These are phyloP conservation scores for Melozone crissalis DNA, from an alignment of 2,113 vertebrate species.

Conservation along the genomic window DNA sequence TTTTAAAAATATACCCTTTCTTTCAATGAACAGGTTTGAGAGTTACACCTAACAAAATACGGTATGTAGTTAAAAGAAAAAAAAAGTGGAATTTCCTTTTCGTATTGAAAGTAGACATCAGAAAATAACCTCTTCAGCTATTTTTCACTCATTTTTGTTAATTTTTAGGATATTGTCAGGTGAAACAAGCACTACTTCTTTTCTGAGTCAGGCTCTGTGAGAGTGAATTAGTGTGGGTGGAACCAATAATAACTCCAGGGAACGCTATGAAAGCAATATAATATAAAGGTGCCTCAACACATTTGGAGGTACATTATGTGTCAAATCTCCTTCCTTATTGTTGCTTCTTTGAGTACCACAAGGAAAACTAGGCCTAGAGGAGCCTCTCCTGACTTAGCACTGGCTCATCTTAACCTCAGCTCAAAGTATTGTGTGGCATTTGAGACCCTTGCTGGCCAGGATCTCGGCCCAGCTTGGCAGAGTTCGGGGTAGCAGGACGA, in stretches of 20 bases:
- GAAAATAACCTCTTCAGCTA: constrained; percentile 24
- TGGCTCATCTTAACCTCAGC: neutral
- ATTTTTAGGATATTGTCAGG: constrained; percentile 11
- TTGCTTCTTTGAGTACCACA: neutral
- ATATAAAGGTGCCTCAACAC: constrained; percentile 1
- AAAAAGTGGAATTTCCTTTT: neutral
- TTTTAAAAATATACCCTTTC: neutral
- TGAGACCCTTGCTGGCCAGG: neutral
- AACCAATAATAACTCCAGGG: constrained; percentile 55
- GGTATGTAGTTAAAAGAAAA: neutral
- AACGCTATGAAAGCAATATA: neutral
- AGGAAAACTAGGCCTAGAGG: neutral
- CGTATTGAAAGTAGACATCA: neutral
- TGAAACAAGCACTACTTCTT: constrained; percentile 37
- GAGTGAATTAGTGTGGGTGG: constrained; percentile 47
- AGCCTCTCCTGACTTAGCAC: neutral
- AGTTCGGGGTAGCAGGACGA: neutral
- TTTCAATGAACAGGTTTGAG: neutral
- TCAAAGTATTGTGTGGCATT: neutral
- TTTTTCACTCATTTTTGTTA: constrained; percentile 46
- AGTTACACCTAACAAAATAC: neutral
- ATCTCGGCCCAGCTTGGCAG: neutral
- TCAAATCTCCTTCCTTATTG: neutral
- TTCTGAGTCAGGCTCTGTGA: constrained; percentile 28
- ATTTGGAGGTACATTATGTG: neutral